Evolutionary conservation across 2,888 invertebrate genomes (phyloP).

Genomic region (Parasteatoda lunata): DNA sequence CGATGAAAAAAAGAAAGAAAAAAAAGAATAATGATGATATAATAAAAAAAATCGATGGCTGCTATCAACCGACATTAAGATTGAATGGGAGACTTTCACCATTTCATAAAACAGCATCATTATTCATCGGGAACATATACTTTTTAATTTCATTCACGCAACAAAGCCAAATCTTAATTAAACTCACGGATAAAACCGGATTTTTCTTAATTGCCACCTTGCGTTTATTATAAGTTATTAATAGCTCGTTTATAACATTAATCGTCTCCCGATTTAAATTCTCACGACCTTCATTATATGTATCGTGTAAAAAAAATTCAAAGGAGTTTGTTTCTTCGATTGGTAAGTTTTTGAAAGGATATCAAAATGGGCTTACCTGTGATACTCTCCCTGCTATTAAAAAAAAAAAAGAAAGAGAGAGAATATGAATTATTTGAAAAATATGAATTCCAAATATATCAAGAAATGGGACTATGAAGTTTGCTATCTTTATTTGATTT

Average conservation of each 20-base stretch:
- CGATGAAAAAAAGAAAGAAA: too few species aligned
- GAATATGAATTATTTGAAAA: too few species aligned
- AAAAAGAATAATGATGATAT: too few species aligned
- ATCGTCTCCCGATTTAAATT: slow-evolving; percentile 46
- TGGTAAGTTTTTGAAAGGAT: background rate
- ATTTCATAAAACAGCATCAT: slow-evolving; percentile 13
- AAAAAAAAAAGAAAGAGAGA: too few species aligned
- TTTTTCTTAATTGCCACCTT: slow-evolving; percentile 54
- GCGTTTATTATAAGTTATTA: slow-evolving; percentile 53
- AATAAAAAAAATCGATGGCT: too few species aligned
- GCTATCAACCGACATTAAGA: background rate
- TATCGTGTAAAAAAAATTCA: too few species aligned
- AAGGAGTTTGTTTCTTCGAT: background rate
- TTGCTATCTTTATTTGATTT: too few species aligned
- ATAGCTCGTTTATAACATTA: slow-evolving; percentile 43
- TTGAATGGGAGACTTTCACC: background rate
- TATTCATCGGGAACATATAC: slow-evolving; percentile 22
- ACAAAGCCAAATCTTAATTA: slow-evolving; percentile 38
- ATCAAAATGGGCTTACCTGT: background rate
- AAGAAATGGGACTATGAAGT: too few species aligned
- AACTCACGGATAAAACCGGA: slow-evolving; percentile 38
- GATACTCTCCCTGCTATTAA: too few species aligned
- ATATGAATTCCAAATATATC: too few species aligned
- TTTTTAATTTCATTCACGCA: slow-evolving; percentile 45
- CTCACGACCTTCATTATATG: slow-evolving; percentile 14